phyloP scores from a whole-genome alignment of 2,797 vertebrate species.

The Labroides dimidiatus region DNA sequence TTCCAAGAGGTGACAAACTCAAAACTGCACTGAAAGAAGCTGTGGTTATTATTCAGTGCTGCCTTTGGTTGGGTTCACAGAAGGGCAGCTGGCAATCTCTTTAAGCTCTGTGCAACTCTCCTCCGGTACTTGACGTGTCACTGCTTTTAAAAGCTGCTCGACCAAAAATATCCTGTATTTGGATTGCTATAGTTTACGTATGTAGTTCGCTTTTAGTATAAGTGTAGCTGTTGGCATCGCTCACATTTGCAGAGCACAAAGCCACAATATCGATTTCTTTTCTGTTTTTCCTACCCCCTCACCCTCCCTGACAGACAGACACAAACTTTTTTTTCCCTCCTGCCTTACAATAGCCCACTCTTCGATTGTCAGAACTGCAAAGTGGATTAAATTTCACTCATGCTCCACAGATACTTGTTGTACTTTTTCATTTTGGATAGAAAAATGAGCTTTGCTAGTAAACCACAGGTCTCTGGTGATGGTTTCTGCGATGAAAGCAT shows the following conservation, averaged over 20 bases:
- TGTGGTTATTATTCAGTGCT: conserved; percentile 36
- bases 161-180: conserved; percentile 81
- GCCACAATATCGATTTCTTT: conserved; percentile 87
- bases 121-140: conserved; percentile 63
- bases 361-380: conserved; percentile 83
- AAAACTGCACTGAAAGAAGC: conserved; percentile 25
- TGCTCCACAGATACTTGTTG: conserved; percentile 81
- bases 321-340: conserved; percentile 20
- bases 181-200: conserved; percentile 64
- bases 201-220: conserved; percentile 85
- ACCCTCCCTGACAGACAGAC: conserved; percentile 60
- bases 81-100: conserved; percentile 68
- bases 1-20: conserved; percentile 59
- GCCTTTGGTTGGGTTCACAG: conserved; percentile 51
- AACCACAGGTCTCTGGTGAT: conserved; percentile 55
- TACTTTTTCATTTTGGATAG: conserved; percentile 67
- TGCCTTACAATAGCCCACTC: conserved; percentile 40
- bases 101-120: conserved; percentile 62
- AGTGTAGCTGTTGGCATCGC: conserved; percentile 85
- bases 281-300: conserved; percentile 57
- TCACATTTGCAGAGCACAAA: conserved; percentile 86
- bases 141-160: conserved; percentile 74
- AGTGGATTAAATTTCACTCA: conserved; percentile 88
- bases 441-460: conserved; percentile 66
- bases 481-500: conserved; percentile 30